Evolutionary conservation across 2,797 vertebrate species (phyloP), one percentile per base, ranked within the genome.

Genomic region (Eurystomus glaucurus): DNA sequence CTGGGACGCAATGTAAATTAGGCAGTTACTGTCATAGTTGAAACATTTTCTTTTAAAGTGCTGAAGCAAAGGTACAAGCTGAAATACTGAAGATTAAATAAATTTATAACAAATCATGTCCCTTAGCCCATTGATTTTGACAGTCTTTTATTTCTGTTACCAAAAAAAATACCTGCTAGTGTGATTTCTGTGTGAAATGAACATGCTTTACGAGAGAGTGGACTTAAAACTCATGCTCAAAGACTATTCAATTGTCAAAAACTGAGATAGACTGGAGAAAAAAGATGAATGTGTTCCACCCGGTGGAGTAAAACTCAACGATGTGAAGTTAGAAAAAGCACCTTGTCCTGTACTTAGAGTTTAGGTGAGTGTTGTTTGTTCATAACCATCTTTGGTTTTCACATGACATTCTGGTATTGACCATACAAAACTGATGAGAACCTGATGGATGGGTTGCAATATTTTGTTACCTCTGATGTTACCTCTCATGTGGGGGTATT

Each of bases 31-130:
- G 97, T 97, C 95, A 94, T 55, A 92, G 80, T 89, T 82, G 85
- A 97, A 97, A 96, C 94, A 83, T 94, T 95, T 97, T 97, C 95
- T 94, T 98, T 98, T 97, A 90, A 98, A 97, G 95, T 98, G 96
- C 93, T 96, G 97, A 96, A 97, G 89, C 95, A 97, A 97, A 98
- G 96, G 93, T 98, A 96, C 97, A 96, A 97, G 93, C 96, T 98
- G 93, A 97, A 78, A 96, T 97, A 91, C 95, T 97, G 95, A 97
- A 96, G 97, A 97, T 96, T 96, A 97, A 98, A 97, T 97, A 97
- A 98, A 98, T 98, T 97, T 97, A 51, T 97, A 98, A 97, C 94
- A 96, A 95, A 96, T 93, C 52, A 77, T 95, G 84, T 97, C 96
- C 95, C 91, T 96, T 94, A 98, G 94, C 94, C 88, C 96, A 61